Conservation (phyloP, 1,140 invertebrate genomes). For the Bombus picipes region DNA sequence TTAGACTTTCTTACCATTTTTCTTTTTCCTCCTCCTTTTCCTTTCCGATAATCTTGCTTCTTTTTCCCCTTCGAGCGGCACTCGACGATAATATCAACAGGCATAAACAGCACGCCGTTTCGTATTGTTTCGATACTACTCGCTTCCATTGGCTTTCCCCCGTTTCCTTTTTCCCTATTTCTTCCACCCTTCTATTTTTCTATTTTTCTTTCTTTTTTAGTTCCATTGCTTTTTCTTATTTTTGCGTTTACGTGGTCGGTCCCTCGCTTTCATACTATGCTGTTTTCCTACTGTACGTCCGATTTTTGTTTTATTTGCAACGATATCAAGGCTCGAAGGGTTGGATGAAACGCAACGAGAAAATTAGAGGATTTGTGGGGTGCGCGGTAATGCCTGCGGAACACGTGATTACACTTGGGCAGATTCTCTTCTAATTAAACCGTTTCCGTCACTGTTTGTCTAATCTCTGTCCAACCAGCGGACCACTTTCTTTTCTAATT, state of each 20-base stretch:
- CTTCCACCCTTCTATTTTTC: background rate
- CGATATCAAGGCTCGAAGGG: background rate
- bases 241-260: too few relatives aligned
- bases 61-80: background rate
- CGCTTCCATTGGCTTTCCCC: background rate
- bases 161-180: background rate
- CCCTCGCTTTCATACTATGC: background rate
- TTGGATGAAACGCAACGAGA: too few relatives aligned
- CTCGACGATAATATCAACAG: conserved; percentile 38
- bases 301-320: background rate
- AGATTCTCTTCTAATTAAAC: conserved; percentile 11
- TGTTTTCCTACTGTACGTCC: background rate
- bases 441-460: background rate
- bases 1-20: background rate
- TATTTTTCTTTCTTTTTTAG: too few relatives aligned
- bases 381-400: background rate
- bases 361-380: background rate
- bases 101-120: conserved; percentile 7
- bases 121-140: conserved; percentile 19
- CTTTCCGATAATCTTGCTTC: background rate
- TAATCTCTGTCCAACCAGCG: too few relatives aligned
- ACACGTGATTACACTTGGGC: conserved; percentile 1
- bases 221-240: background rate
- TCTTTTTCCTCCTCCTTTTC: background rate
- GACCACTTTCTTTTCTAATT: background rate